Base-by-base conservation (phyloP, 1,140 invertebrate genomes). In the Bactericera cockerelli region DNA sequence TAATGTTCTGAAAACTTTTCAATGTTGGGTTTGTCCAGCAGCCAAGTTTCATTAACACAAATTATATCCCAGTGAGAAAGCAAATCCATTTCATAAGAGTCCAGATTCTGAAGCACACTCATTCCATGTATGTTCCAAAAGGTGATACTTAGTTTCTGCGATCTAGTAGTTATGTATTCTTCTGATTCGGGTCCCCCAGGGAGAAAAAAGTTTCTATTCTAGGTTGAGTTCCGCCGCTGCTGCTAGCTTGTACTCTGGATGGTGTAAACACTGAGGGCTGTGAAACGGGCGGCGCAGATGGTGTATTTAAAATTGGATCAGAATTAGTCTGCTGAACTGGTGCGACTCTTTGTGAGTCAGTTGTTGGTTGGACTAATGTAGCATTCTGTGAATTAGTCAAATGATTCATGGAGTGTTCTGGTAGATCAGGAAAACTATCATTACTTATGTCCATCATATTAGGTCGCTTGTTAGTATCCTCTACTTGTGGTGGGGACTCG, bases 101-200 rank as follows among this genome's bases (percentile, higher is more conserved):
- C 42, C 42, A 49, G 3, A 49, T 49, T 49, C 8, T 19, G 42
- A 6, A 49, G 3, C n/a, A 6, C n/a, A 6, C 4, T 6, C n/a
- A 49, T 49, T 49, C 42, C 42, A n/a, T 49, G 4, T 6, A 49
- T 49, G n/a, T 49, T 49, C 42, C 42, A 49, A 22, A 49, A 49
- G 4, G 42, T 16, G 19, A 49, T 49, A 16, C 22, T 49, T 8
- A 49, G 33, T 11, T 36, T 36, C 33, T 11, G 33, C 16, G 33
- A 10, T 36, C 33, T 16, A 16, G 10, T 36, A 10, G 10, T 36
- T 16, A 36, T 11, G 33, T 36, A 11, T 16, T 11, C 16, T 36
- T 36, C 10, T 36, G 33, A 36, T 36, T 36, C 33, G 33, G 16
- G 33, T 36, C 33, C 16, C 33, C 16, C 16, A 36, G 16, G 33